Base-by-base conservation (phyloP, 2,113 vertebrate species). In the Pelodiscus sinensis region DNA sequence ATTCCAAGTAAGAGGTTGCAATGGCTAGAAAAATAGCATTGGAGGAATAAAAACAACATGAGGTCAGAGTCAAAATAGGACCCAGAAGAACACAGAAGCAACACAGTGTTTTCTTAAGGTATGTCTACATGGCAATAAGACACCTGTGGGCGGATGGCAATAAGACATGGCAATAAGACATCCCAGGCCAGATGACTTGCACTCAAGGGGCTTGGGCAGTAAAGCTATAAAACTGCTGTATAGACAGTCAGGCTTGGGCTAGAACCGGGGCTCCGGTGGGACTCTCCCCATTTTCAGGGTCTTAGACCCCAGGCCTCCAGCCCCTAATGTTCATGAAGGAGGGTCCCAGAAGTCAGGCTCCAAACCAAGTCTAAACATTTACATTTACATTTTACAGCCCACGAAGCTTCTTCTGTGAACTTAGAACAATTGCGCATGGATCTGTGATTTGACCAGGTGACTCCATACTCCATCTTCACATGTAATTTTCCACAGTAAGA, bases 1-100 rank as follows among this genome's bases (percentile, higher is more conserved):
- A 29, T 6, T 62, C 58, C 79, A 86, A 19, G 82, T 8, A 18
- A 93, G 96, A 92, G 88, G 77, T 89, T 54, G 84, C 81, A 35
- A 77, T 86, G 77, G 93, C 92, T 90, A 95, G 95, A 90, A 92
- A 94, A 94, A 90, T n/a, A 60, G 84, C 75, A 96, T 94, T 94
- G 92, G 96, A 77, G 93, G 92, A 94, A 96, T 88, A 94, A 85
- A 89, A 96, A 87, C 93, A 92, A 83, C 94, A 94, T 94, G 88
- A 65, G 82, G 84, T 71, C 84, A 68, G 90, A 90, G 85, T 8
- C 85, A 83, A 92, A 90, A 94, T 85, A 95, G 92, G 56, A 19
- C 80, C 18, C 31, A n/a, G 82, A 25, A 95, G 90, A 93, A 90
- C 94, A 85, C 31, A 2, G 57, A 95, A 94, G 92, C 92, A 94